Percentiles rank a stretch among this genome's conserved stretches.
Evolutionary conservation across 2,888 invertebrate species (phyloP).

Genomic region (Rhimphoctona megacephalus): DNA sequence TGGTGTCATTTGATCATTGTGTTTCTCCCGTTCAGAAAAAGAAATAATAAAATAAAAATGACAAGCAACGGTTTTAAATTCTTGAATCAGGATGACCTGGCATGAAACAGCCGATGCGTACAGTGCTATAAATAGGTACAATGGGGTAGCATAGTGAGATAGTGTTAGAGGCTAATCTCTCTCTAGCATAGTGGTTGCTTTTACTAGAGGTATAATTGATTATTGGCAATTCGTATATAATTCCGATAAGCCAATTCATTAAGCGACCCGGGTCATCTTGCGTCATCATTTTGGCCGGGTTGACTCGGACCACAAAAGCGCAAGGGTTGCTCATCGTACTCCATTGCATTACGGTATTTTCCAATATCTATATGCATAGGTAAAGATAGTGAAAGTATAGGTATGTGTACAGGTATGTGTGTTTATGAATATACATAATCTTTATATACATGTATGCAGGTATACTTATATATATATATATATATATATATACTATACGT

Average conservation of each 20-base stretch:
- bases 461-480: conserved; percentile 1
- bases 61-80: neutral
- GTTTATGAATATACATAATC: neutral
- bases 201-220: conserved; percentile 75
- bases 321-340: conserved; percentile 39
- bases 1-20: neutral
- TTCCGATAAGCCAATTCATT: conserved; percentile 76
- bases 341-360: conserved; percentile 19
- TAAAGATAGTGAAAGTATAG: conserved; percentile 1
- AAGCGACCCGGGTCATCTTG: conserved; percentile 69
- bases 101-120: conserved; percentile 1
- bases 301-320: conserved; percentile 34
- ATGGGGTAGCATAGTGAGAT: neutral
- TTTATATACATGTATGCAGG: neutral
- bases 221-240: conserved; percentile 78
- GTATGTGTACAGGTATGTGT: conserved; percentile 5
- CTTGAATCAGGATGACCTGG: neutral
- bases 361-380: conserved; percentile 27
- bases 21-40: neutral
- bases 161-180: conserved; percentile 58
- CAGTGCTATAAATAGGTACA: neutral
- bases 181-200: conserved; percentile 60
- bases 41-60: neutral
- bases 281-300: conserved; percentile 69
- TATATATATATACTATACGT: conserved; percentile 14